These are phyloP conservation scores for Drosophila repleta DNA, from an alignment of 1,140 invertebrate species.

Conservation along the genomic window DNA sequence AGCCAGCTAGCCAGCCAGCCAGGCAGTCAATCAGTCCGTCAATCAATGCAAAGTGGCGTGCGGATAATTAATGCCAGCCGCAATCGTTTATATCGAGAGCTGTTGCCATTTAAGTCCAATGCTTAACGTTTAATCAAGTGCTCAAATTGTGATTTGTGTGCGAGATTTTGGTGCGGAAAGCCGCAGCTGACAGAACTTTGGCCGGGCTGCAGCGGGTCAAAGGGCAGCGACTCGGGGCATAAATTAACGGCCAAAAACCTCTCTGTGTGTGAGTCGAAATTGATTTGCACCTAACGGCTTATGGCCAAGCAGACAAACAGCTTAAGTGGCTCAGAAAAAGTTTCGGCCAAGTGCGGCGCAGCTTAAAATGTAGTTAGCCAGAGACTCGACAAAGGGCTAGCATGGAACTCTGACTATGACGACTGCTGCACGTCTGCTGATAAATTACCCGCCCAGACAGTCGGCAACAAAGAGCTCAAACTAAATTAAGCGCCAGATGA, in stretches of 20 bases:
- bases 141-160: constrained; percentile 49
- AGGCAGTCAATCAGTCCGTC: constrained; percentile 25
- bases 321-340: constrained; percentile 51
- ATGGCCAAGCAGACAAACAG: constrained; percentile 26
- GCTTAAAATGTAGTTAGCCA: constrained; percentile 62
- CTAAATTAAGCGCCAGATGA: constrained; percentile 62
- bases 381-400: not conserved
- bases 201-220: not conserved
- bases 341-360: constrained; percentile 44
- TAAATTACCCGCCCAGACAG: constrained; percentile 26
- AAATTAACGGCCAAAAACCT: constrained; percentile 41
- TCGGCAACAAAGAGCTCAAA: constrained; percentile 38
- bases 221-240: constrained; percentile 21
- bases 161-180: constrained; percentile 38
- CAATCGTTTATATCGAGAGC: constrained; percentile 21
- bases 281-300: constrained; percentile 43
- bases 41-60: constrained; percentile 21
- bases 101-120: constrained; percentile 33
- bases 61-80: constrained; percentile 39
- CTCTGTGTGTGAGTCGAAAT: constrained; percentile 29
- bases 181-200: constrained; percentile 40
- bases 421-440: constrained; percentile 50
- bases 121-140: constrained; percentile 43
- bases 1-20: constrained; percentile 29
- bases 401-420: not conserved